Conservation (phyloP, 2,888 invertebrate species). For the Microchrysa polita region DNA sequence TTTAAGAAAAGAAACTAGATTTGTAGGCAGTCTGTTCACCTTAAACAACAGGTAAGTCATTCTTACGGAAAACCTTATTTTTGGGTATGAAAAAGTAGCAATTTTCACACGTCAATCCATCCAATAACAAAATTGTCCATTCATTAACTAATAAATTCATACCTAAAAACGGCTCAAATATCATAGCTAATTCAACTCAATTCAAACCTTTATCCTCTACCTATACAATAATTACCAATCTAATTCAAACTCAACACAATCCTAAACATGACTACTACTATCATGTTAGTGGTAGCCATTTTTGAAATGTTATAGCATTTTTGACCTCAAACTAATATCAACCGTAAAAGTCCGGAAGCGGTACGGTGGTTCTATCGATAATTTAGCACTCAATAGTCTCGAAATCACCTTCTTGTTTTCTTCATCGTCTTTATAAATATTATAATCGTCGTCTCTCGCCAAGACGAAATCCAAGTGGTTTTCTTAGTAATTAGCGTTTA, state of each 20-base stretch:
- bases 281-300: constrained; percentile 6
- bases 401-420: constrained; percentile 7
- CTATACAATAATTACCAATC: background rate
- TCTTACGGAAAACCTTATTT: too few relatives aligned
- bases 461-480: constrained; percentile 16
- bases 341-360: constrained; percentile 39
- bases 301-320: constrained; percentile 31
- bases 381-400: constrained; percentile 22
- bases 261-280: background rate
- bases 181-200: too few relatives aligned
- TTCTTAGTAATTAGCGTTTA: constrained; percentile 42
- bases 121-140: too few relatives aligned
- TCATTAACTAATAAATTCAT: too few relatives aligned
- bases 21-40: too few relatives aligned
- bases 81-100: too few relatives aligned
- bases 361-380: constrained; percentile 24
- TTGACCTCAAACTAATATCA: constrained; percentile 38
- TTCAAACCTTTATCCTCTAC: too few relatives aligned
- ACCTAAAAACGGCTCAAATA: too few relatives aligned
- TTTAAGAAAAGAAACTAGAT: too few relatives aligned
- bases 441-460: background rate
- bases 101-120: too few relatives aligned
- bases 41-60: too few relatives aligned
- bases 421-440: background rate
- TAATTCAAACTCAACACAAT: constrained; percentile 15